Conservation (phyloP, 2,797 vertebrate species). For the Sciaenops ocellatus region DNA sequence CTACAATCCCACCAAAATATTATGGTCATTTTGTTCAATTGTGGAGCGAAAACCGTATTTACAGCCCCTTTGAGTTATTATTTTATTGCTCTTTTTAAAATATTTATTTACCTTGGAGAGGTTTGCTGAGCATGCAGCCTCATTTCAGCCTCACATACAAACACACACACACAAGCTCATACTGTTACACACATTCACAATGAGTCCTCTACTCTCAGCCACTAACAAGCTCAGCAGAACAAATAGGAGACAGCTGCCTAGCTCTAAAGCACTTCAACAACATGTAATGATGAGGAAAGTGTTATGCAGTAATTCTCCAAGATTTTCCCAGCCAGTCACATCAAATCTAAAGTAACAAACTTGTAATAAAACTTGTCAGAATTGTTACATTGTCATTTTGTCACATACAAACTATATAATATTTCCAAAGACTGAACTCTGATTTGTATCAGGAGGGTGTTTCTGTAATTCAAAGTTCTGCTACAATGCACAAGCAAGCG, state of each 20-base stretch:
- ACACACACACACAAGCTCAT: neutral
- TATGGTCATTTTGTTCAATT: slow-evolving; percentile 15
- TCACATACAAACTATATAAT: neutral
- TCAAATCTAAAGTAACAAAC: neutral
- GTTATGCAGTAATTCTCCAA: neutral
- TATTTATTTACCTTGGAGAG: slow-evolving; percentile 10
- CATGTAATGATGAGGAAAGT: neutral
- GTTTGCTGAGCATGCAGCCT: slow-evolving; percentile 36
- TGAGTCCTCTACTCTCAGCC: neutral
- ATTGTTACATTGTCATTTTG: neutral
- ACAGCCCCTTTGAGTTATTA: slow-evolving; percentile 7
- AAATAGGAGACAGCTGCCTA: neutral
- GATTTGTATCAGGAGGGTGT: neutral
- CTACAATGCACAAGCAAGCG: neutral
- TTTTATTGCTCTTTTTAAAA: slow-evolving; percentile 24
- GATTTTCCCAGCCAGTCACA: neutral
- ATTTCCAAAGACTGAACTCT: neutral
- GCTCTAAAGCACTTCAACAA: slow-evolving; percentile 11
- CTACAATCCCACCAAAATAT: slow-evolving; percentile 7
- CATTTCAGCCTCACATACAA: slow-evolving; percentile 8
- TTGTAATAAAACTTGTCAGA: neutral
- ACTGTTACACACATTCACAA: neutral
- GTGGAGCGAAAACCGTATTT: neutral
- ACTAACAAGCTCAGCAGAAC: slow-evolving; percentile 23
- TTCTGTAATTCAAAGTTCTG: slow-evolving; percentile 13